Conservation (phyloP, 2,888 invertebrate genomes). For the Deroplatys truncata region DNA sequence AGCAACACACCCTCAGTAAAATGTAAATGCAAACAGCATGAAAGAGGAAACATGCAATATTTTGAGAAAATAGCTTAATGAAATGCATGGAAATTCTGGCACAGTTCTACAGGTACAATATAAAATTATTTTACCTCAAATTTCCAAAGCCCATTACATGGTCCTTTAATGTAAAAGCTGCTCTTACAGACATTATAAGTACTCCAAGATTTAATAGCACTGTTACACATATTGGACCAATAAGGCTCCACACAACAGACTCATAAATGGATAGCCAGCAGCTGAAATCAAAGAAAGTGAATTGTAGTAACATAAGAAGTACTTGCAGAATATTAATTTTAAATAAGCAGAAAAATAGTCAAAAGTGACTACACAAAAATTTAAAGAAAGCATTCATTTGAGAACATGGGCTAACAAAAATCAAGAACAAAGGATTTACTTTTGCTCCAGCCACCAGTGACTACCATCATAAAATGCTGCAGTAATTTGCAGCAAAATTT, state of each 20-base stretch:
- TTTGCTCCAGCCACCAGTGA: too few relatives aligned
- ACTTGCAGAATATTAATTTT: too few relatives aligned
- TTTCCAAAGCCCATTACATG: slow-evolving; percentile 85
- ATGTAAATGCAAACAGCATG: too few relatives aligned
- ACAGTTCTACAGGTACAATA: too few relatives aligned
- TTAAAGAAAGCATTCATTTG: background rate
- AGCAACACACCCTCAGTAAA: too few relatives aligned
- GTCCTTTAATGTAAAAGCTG: slow-evolving; percentile 86
- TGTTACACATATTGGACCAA: slow-evolving; percentile 80
- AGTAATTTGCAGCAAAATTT: too few relatives aligned
- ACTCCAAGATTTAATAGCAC: slow-evolving; percentile 74
- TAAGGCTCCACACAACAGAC: slow-evolving; percentile 91
- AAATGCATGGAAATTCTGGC: too few relatives aligned
- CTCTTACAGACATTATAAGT: slow-evolving; percentile 79
- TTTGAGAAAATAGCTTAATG: too few relatives aligned
- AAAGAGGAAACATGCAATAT: too few relatives aligned
- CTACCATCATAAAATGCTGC: too few relatives aligned
- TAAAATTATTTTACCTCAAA: slow-evolving; percentile 52
- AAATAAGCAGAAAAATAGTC: background rate
- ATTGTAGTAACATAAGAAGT: background rate
- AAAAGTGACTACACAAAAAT: slow-evolving; percentile 15
- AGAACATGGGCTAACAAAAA: too few relatives aligned
- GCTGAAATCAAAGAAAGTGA: slow-evolving; percentile 50
- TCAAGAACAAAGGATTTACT: too few relatives aligned
- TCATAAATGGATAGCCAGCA: slow-evolving; percentile 95